phyloP scores from a whole-genome alignment of 2,888 invertebrate genomes.

The Andrena bicolor region DNA sequence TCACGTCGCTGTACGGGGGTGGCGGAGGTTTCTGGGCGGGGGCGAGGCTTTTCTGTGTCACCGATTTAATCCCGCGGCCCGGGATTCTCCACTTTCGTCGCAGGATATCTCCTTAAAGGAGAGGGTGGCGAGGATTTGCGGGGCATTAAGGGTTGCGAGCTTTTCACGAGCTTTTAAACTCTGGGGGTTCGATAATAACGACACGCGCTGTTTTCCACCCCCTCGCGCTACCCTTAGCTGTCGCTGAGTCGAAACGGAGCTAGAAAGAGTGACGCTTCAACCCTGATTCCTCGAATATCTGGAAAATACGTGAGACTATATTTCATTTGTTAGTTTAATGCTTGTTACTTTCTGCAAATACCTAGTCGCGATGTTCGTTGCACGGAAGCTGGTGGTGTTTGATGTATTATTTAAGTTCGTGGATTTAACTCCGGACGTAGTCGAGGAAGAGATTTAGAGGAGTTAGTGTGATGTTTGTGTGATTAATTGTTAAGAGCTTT shows the following conservation, averaged over 20 bases:
- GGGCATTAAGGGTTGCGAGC: constrained; percentile 48
- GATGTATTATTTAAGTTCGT: too few relatives aligned
- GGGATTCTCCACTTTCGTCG: constrained; percentile 42
- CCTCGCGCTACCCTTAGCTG: neutral
- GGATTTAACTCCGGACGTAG: too few relatives aligned
- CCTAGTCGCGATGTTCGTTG: too few relatives aligned
- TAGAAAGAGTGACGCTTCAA: neutral
- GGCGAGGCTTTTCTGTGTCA: constrained; percentile 56
- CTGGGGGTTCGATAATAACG: constrained; percentile 33
- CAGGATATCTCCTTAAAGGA: constrained; percentile 48
- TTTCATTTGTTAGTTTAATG: too few relatives aligned
- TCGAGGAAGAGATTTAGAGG: too few relatives aligned
- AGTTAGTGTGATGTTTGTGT: too few relatives aligned
- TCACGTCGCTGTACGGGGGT: constrained; percentile 44
- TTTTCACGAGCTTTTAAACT: constrained; percentile 56
- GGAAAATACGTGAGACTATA: too few relatives aligned
- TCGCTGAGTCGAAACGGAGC: neutral
- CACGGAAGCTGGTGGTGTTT: too few relatives aligned
- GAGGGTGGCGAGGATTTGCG: constrained; percentile 45
- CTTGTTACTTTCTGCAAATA: too few relatives aligned
- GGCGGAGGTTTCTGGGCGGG: neutral
- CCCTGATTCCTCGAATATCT: too few relatives aligned
- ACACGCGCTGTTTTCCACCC: neutral
- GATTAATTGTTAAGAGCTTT: neutral
- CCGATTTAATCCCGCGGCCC: constrained; percentile 63